Conservation (phyloP, 2,797 vertebrate species). For the Labroides dimidiatus region DNA sequence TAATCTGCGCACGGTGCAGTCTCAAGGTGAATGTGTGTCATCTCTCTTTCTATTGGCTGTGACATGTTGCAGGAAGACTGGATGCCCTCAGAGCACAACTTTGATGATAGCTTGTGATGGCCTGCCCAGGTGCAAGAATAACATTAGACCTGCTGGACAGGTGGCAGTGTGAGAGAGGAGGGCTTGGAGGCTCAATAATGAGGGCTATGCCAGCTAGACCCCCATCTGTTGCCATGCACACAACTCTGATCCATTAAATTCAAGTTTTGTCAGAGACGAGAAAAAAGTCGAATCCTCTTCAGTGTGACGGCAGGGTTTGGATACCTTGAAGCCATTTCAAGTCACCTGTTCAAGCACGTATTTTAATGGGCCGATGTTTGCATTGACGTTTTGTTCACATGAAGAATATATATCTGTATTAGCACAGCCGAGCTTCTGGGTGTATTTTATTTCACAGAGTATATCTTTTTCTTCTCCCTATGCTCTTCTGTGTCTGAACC, state of each 20-base stretch:
- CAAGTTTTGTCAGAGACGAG: conserved; percentile 74
- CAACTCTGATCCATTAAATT: conserved; percentile 82
- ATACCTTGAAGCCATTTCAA: conserved; percentile 36
- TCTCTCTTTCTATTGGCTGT: conserved; percentile 61
- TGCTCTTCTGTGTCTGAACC: conserved; percentile 36
- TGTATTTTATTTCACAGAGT: conserved; percentile 14
- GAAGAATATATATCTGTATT: conserved; percentile 6
- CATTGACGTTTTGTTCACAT: conserved; percentile 6
- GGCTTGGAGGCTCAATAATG: conserved; percentile 80
- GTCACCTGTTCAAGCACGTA: conserved; percentile 40
- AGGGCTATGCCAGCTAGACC: conserved; percentile 80
- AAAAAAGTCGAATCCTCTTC: conserved; percentile 41
- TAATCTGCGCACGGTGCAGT: conserved; percentile 27
- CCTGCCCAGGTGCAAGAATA: conserved; percentile 83
- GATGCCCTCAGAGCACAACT: conserved; percentile 77
- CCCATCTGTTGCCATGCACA: conserved; percentile 83
- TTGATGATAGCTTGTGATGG: conserved; percentile 82
- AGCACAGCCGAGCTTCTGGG: neutral
- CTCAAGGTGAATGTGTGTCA: conserved; percentile 67
- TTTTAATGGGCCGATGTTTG: conserved; percentile 34
- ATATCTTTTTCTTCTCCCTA: conserved; percentile 12
- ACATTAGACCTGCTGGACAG: conserved; percentile 84
- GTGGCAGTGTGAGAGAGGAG: conserved; percentile 77
- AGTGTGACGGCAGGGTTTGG: conserved; percentile 36
- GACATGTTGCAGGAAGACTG: conserved; percentile 73